Evolutionary conservation across 2,797 vertebrate species (phyloP), one percentile per base, ranked within the genome.

Genomic region (Lithobates pipiens): DNA sequence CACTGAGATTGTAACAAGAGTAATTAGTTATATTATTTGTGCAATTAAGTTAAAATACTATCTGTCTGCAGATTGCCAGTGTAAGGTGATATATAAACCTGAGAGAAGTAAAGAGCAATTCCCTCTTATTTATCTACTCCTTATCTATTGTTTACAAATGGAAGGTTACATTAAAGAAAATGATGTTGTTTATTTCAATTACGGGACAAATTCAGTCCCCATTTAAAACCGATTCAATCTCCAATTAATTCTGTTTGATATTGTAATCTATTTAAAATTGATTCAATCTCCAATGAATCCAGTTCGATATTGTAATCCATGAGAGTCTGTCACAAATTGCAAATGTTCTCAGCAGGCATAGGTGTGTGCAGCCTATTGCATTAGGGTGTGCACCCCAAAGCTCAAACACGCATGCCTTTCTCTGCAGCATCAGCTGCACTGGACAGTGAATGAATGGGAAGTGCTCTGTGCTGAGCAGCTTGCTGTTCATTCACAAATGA

Each of bases 11-110:
- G 65, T 67, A 67, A 67, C 65, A 67, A 25, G 25, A 67, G 65
- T 67, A 67, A 67, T 67, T 67, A 67, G 25, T 67, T 29, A 67
- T 29, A 29, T 67, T 67, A 67, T 67, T 67, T 67, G 65, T 67
- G 27, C 65, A 67, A 67, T 67, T 67, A 67, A 29, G 65, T 67
- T 67, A 67, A 67, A 67, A 67, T 67, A 67, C 65, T 67, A 67
- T 67, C 65, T 25, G 65, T 29, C 65, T 67, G 65, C 65, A 29
- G 65, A 67, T 29, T 67, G 65, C 65, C 10, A 15, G 25, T 29
- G 65, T 67, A 25, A 25, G 65, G 65, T 67, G 15, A 18, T 9
- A 27, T 25, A 67, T 67, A 67, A 67, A 67, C 27, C 65, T 67
- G 25, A 3, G 5, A 65, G 61, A 67, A 67, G 65, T 67, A 67